Base-by-base conservation (phyloP, 1,140 invertebrate species). In the Conus ventricosus region DNA sequence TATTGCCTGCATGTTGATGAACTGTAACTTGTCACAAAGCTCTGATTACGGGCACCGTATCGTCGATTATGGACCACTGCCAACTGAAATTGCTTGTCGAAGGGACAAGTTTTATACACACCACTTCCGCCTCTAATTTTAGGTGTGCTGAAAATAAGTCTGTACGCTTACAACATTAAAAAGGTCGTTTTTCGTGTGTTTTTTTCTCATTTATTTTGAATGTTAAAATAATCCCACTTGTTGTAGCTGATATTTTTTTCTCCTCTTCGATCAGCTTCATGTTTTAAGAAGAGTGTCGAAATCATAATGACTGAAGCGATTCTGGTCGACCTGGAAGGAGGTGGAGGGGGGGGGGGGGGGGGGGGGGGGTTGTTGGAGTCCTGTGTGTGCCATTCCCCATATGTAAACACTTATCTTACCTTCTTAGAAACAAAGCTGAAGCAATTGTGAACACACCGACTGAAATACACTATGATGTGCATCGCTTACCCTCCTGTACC, bases 1-100 rank as follows among this genome's bases (percentile, higher is more conserved):
- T 81, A 81, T 81, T 13, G 80, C 80, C 51, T 81, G 80, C 98
- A 98, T 98, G 93, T 88, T 90, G 85, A n/a, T 23, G 20, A n/a
- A 71, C 17, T 71, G 67, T 20, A 71, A 71, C 15, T 71, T 71
- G 67, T 71, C 67, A 71, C 67, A 71, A 23, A n/a, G 67, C 67
- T 71, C 67, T 20, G 67, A 71, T 71, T 20, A 71, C 67, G 20
- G 67, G 13, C 23, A 20, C 23, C 10, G 6, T 71, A 71, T 4
- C 15, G 23, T 71, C 17, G 23, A n/a, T 71, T 23, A 71, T 71
- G 67, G 67, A 71, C 20, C 67, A n/a, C 67, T 71, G 67, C 67
- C 67, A 71, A 71, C 13, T 71, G 67, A 71, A 23, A 17, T 20
- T 20, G 67, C 67, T 10, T 1, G 20, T 63, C 60, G 60, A 63